Conservation (phyloP, 2,888 invertebrate genomes). For the Pristionchus entomophagus region DNA sequence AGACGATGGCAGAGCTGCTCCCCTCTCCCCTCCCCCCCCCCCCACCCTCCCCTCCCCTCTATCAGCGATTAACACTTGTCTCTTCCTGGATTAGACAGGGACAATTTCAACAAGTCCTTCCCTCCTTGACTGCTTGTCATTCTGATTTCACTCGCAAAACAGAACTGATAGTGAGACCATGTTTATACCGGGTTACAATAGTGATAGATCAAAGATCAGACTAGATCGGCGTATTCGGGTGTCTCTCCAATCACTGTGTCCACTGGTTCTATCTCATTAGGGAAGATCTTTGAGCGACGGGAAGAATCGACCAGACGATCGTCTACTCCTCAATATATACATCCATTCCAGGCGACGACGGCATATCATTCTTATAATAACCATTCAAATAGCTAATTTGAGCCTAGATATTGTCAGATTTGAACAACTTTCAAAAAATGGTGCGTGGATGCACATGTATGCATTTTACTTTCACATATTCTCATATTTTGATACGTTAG, state of each 20-base stretch:
- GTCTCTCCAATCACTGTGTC: conserved; percentile 46
- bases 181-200: conserved; percentile 11
- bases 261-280: neutral
- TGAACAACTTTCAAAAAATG: too few species aligned
- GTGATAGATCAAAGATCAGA: conserved; percentile 29
- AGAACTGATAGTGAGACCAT: conserved; percentile 12
- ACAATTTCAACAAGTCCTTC: neutral
- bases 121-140: neutral
- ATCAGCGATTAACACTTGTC: conserved; percentile 40
- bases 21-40: conserved; percentile 4
- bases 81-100: conserved; percentile 36
- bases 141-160: neutral
- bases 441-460: too few species aligned
- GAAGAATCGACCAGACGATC: conserved; percentile 31
- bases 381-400: too few species aligned
- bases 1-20: conserved; percentile 21
- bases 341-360: neutral
- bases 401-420: too few species aligned
- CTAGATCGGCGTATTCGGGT: conserved; percentile 46
- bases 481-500: too few species aligned
- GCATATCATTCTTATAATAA: neutral
- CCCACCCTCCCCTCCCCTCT: neutral
- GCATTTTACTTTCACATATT: too few species aligned
- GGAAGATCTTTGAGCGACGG: conserved; percentile 1
- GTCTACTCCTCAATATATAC: neutral